These are phyloP conservation scores for Asteroscopus sphinx DNA, from an alignment of 2,888 invertebrate genomes.

Conservation along the genomic window DNA sequence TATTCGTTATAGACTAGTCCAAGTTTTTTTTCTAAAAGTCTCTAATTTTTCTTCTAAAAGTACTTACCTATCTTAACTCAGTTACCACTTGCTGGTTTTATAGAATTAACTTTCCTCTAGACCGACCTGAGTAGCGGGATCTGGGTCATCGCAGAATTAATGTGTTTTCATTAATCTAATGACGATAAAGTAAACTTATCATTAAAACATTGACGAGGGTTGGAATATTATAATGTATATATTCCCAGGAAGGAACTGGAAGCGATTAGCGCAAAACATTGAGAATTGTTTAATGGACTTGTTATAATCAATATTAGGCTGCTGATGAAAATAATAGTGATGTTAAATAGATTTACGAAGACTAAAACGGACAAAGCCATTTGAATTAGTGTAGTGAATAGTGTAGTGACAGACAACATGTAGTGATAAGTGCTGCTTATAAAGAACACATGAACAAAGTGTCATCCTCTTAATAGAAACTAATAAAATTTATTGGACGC, in stretches of 20 bases:
- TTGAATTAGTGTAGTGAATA: too few species aligned
- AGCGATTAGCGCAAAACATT: slow-evolving; percentile 6
- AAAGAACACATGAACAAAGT: too few species aligned
- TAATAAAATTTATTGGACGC: too few species aligned
- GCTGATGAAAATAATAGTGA: too few species aligned
- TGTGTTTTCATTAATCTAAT: slow-evolving; percentile 24
- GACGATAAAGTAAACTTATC: slow-evolving; percentile 20
- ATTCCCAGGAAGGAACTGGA: slow-evolving; percentile 18
- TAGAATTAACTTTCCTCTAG: background rate
- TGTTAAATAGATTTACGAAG: too few species aligned
- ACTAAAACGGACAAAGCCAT: too few species aligned
- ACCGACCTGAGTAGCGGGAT: background rate
- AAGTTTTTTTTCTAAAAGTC: too few species aligned
- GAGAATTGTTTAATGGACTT: background rate
- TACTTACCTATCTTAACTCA: background rate
- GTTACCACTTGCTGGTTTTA: background rate
- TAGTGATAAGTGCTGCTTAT: too few species aligned
- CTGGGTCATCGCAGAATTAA: slow-evolving; percentile 23
- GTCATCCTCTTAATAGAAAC: too few species aligned
- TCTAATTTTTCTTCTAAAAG: background rate
- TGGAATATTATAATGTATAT: slow-evolving; percentile 12
- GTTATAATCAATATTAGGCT: too few species aligned
- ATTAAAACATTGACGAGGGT: slow-evolving; percentile 34
- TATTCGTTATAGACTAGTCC: too few species aligned
- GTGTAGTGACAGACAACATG: too few species aligned